Base-by-base conservation (phyloP, 2,113 vertebrate species). In the Pica pica region DNA sequence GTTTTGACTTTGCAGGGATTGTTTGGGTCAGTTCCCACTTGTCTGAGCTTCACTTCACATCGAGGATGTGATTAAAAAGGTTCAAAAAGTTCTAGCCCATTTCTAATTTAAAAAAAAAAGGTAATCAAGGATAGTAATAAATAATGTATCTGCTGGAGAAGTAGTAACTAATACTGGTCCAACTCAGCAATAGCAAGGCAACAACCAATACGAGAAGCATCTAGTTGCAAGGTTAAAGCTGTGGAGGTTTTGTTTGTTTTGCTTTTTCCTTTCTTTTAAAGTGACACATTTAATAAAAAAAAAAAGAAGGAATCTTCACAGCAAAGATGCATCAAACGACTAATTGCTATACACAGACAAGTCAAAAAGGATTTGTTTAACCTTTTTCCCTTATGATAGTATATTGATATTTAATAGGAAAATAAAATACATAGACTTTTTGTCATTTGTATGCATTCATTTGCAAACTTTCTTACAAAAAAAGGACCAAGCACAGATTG, bases 401-500 rank as follows among this genome's bases (percentile, higher is more conserved):
- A 98, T 98, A 98, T 93, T 88, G 97, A 98, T 98, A 98, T 97
- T 98, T 98, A 97, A 98, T 99, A 99, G 98, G 98, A 99, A 99
- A 99, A 99, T 99, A 99, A 99, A 98, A 98, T 98, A 98, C 97
- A 98, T 98, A 98, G 98, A 98, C 95, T 98, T 98, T 98, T 93
- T 97, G 96, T 96, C 97, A 98, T 98, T 98, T 98, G 98, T 98
- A 98, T 98, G 98, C 98, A 98, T 98, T 96, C 97, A 96, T 98
- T 98, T 98, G 98, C 98, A 98, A 98, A 98, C 98, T 97, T 97
- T 98, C 97, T 98, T 98, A 98, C 96, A 98, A 98, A 98, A 89
- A 98, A 97, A 98, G 96, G 97, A 98, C 97, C 97, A 96, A 98
- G 98, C 98, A 98, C 95, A 93, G 96, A 98, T 84, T 98, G 98